Evolutionary conservation across 2,113 vertebrate species (phyloP).

Genomic region (Pseudorectes ferrugineus): DNA sequence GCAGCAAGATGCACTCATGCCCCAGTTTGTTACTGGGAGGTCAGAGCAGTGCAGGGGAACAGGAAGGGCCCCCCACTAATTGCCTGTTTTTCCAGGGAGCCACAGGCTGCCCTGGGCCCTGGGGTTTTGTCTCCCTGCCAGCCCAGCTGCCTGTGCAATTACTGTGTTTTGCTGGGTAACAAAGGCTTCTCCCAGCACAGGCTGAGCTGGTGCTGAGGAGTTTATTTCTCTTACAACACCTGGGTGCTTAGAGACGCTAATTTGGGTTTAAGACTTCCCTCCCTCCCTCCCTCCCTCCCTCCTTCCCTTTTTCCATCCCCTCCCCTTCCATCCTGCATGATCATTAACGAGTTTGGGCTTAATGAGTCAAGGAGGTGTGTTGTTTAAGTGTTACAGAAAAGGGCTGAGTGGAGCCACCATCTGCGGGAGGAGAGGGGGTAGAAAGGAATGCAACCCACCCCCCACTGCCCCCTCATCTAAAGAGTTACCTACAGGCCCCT

Average conservation of each 20-base stretch:
- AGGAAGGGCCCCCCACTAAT: not conserved
- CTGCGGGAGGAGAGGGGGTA: not conserved
- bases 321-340: conserved; percentile 30
- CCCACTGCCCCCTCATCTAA: not conserved
- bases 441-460: not conserved
- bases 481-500: not conserved
- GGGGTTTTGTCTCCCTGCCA: conserved; percentile 5
- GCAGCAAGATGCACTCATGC: not conserved
- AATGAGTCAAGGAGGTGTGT: conserved; percentile 51
- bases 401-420: not conserved
- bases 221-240: conserved; percentile 62
- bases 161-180: conserved; percentile 34
- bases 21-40: not conserved
- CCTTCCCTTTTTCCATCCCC: conserved; percentile 49
- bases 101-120: not conserved
- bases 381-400: not conserved
- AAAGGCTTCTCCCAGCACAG: conserved; percentile 44
- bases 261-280: conserved; percentile 15
- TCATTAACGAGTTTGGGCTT: conserved; percentile 34
- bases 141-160: conserved; percentile 48
- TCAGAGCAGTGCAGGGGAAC: not conserved
- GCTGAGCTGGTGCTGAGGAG: conserved; percentile 34
- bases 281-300: not conserved
- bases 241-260: conserved; percentile 55
- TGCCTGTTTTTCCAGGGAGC: not conserved